Evolutionary conservation across 2,797 vertebrate genomes (phyloP).

Genomic region (Betta splendens): DNA sequence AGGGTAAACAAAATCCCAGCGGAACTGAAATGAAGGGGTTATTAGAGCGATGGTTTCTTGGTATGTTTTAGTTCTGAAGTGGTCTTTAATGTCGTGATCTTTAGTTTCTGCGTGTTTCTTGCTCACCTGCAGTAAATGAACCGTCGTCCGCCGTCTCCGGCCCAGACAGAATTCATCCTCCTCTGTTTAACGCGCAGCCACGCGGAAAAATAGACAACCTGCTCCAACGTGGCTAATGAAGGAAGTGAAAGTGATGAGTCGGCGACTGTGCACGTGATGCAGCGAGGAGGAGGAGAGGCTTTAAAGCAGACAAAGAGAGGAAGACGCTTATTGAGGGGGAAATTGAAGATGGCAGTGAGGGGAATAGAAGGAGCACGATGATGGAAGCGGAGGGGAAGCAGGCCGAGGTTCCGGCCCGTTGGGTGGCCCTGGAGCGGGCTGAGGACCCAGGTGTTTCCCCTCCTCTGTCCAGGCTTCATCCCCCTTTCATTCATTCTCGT

Average conservation of each 20-base stretch:
- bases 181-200: slow-evolving; percentile 11
- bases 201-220: background rate
- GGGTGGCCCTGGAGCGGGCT: slow-evolving; percentile 54
- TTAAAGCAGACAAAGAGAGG: slow-evolving; percentile 1
- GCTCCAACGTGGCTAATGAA: background rate
- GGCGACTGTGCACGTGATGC: background rate
- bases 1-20: slow-evolving; percentile 1
- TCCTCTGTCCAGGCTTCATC: slow-evolving; percentile 18
- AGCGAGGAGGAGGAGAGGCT: background rate
- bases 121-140: no score
- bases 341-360: background rate
- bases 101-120: no score
- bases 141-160: no score
- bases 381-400: slow-evolving; percentile 19
- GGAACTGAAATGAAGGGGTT: no score
- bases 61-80: no score
- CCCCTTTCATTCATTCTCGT: slow-evolving; percentile 27
- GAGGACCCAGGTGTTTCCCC: slow-evolving; percentile 58
- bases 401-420: slow-evolving; percentile 37
- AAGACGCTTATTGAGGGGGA: slow-evolving; percentile 28
- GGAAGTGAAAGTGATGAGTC: background rate
- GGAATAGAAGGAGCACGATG: slow-evolving; percentile 5
- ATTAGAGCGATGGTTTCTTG: no score
- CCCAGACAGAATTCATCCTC: slow-evolving; percentile 2
- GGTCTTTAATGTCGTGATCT: no score